A percentile compares a stretch with the other conserved stretches of the same genome.
These are phyloP conservation scores for Pinna nobilis DNA, from an alignment of 1,140 invertebrate genomes.

Conservation along the genomic window DNA sequence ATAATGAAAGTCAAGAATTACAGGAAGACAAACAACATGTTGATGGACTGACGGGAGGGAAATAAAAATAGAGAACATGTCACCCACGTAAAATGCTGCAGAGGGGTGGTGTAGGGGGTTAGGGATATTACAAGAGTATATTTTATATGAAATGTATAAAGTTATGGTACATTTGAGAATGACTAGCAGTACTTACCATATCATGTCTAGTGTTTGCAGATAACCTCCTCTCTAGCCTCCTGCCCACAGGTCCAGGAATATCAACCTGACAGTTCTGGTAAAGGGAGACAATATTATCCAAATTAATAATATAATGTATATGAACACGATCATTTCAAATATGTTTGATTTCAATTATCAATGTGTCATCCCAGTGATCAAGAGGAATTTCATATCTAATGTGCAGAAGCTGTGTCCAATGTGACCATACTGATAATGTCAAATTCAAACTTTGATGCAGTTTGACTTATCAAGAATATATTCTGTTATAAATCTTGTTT, in stretches of 20 bases:
- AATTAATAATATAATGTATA: not conserved
- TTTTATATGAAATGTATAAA: slow-evolving; percentile 3
- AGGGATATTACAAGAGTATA: not conserved
- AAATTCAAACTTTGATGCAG: too few species aligned
- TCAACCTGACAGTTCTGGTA: slow-evolving; percentile 59
- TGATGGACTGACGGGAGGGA: too few species aligned
- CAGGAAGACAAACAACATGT: too few species aligned
- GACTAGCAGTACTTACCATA: slow-evolving; percentile 73
- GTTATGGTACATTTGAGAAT: not conserved
- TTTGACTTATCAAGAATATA: too few species aligned
- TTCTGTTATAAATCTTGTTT: too few species aligned
- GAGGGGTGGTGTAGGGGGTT: not conserved
- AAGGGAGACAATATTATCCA: slow-evolving; percentile 1
- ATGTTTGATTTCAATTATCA: not conserved
- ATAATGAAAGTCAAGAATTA: too few species aligned
- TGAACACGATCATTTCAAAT: not conserved
- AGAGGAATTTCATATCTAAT: too few species aligned
- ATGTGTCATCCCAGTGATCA: too few species aligned
- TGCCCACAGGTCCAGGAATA: slow-evolving; percentile 77
- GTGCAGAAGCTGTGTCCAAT: too few species aligned
- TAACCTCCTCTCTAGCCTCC: slow-evolving; percentile 81
- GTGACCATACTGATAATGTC: too few species aligned
- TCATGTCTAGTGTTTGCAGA: slow-evolving; percentile 80
- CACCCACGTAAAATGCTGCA: too few species aligned
- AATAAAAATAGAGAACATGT: too few species aligned